These are phyloP conservation scores for Henricia sp. DNA, from an alignment of 53 echinoderm and acorn worm species.

Conservation along the genomic window DNA sequence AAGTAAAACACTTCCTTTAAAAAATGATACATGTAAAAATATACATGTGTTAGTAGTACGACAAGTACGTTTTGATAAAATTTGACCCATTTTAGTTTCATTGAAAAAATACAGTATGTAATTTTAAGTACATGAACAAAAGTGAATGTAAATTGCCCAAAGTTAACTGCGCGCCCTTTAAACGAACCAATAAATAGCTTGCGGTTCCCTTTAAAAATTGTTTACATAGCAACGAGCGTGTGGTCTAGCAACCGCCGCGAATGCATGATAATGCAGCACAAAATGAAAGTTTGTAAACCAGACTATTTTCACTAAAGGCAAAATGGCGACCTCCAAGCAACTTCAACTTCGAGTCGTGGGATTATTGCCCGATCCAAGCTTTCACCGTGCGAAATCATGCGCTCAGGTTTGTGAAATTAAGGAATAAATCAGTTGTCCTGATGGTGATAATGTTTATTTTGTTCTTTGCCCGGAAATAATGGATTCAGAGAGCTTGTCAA, in stretches of 20 bases:
- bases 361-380: slow-evolving; percentile 81
- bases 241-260: slow-evolving; percentile 23
- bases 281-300: neutral
- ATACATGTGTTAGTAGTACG: too few relatives aligned
- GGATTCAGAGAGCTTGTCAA: too few relatives aligned
- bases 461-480: too few relatives aligned
- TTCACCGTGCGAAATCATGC: slow-evolving; percentile 80
- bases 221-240: slow-evolving; percentile 47
- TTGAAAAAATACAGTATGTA: too few relatives aligned
- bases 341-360: slow-evolving; percentile 75
- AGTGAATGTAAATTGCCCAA: neutral
- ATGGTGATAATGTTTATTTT: too few relatives aligned
- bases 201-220: slow-evolving; percentile 30
- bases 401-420: slow-evolving; percentile 74
- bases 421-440: too few relatives aligned
- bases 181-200: neutral
- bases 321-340: slow-evolving; percentile 80
- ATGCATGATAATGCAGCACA: neutral
- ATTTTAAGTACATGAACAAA: neutral
- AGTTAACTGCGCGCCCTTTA: neutral
- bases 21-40: too few relatives aligned
- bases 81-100: too few relatives aligned
- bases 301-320: slow-evolving; percentile 48
- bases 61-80: too few relatives aligned
- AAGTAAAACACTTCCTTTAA: too few relatives aligned